These are phyloP conservation scores for Perca flavescens DNA, from an alignment of 2,113 vertebrate species.

Conservation along the genomic window DNA sequence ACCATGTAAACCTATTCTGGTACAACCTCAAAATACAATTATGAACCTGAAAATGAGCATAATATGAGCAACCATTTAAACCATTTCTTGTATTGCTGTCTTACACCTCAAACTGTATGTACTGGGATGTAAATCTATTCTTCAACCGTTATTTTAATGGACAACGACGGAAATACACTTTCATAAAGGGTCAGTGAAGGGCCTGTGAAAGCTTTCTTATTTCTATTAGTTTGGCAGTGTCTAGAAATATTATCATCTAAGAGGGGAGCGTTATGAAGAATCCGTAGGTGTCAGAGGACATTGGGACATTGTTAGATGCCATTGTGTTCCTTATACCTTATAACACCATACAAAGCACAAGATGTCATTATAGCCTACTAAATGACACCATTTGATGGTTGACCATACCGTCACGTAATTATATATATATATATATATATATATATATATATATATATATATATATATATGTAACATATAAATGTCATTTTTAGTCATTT, in stretches of 20 bases:
- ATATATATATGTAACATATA: too few species aligned
- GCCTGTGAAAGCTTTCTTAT: neutral
- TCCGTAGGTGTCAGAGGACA: neutral
- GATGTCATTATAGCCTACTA: neutral
- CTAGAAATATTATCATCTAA: neutral
- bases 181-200: neutral
- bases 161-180: neutral
- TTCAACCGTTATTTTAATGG: neutral
- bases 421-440: too few species aligned
- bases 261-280: neutral
- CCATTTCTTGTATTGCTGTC: neutral
- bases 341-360: neutral
- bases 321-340: neutral
- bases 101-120: neutral
- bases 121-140: neutral
- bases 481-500: too few species aligned
- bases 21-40: too few species aligned
- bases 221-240: neutral
- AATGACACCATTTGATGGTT: neutral
- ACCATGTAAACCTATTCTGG: too few species aligned
- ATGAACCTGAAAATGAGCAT: too few species aligned
- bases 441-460: too few species aligned
- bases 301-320: too few species aligned
- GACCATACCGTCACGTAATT: too few species aligned
- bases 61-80: too few species aligned